These are phyloP conservation scores for Sula dactylatra DNA, from an alignment of 2,113 vertebrate species.

Conservation along the genomic window DNA sequence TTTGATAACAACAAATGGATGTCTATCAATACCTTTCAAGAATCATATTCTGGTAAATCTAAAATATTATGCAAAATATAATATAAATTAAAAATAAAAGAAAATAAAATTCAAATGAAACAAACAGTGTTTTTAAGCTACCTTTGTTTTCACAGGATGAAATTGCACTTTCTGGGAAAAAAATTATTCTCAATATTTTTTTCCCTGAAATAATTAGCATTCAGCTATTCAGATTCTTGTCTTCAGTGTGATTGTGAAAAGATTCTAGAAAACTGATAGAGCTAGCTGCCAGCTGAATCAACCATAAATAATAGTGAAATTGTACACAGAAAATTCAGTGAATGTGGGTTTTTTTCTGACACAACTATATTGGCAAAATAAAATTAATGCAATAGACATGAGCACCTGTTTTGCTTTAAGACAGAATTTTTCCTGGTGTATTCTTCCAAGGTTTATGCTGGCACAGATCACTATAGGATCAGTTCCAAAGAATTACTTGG, in stretches of 20 bases:
- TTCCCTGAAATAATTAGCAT: background rate
- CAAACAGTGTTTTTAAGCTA: background rate
- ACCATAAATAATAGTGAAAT: background rate
- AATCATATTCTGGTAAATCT: background rate
- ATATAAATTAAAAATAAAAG: background rate
- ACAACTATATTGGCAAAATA: background rate
- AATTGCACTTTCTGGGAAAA: background rate
- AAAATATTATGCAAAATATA: background rate
- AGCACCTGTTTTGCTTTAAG: background rate
- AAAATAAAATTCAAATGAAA: background rate
- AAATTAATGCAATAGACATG: background rate
- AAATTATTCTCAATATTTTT: background rate
- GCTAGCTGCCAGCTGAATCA: background rate
- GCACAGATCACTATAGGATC: background rate
- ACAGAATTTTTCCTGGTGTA: background rate
- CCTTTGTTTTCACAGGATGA: background rate
- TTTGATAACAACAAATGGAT: background rate
- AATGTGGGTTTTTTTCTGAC: background rate
- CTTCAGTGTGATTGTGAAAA: background rate
- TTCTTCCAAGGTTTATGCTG: background rate
- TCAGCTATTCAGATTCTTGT: background rate
- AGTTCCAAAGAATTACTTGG: background rate
- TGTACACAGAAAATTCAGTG: background rate
- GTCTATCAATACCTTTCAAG: background rate
- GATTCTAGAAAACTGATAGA: background rate